Evolutionary conservation across 2,797 vertebrate genomes (phyloP), one percentile per base, ranked within the genome.

Genomic region (Bucorvus abyssinicus): DNA sequence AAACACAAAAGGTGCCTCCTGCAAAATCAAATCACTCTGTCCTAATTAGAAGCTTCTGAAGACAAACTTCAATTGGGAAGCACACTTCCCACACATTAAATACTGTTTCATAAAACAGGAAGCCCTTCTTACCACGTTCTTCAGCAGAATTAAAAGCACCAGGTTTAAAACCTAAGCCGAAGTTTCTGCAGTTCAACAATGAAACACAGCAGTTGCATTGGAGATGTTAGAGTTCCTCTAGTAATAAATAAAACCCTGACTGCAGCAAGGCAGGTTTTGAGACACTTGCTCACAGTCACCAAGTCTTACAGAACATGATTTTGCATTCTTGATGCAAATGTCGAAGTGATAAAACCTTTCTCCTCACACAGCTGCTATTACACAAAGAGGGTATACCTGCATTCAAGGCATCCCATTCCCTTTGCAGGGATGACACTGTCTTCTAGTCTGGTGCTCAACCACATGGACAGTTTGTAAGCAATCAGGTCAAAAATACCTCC

Each of bases 31-130:
- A 94, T 94, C 86, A 64, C 60, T 82, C 85, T 95, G 88, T 85
- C 88, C 86, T 97, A 97, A 95, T 97, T 95, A 92, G 91, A 90
- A 90, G 53, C 92, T 53, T 92, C 96, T 94, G 90, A 96, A 97
- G 64, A 93, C 71, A 92, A 96, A 49, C 87, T 93, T 71, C 74
- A 91, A 12, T 69, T 44, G 74, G 87, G 36, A 73, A 74, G 67
- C 74, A 68, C 77, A 19, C 55, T 88, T 95, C 32, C 68, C 64
- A 82, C 53, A 85, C 84, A 79, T 60, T 89, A 83, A 91, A 93
- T 29, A 90, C 57, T 77, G 89, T 82, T 69, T 95, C 77, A 89
- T 53, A 91, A 92, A 75, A 77, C 93, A 93, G 87, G 82, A 89
- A 93, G 91, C 73, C 38, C 68, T 95, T 75, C 65, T 61, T 57